These are phyloP conservation scores for Dermolepida albohirtum DNA, from an alignment of 2,888 invertebrate genomes.

Conservation along the genomic window DNA sequence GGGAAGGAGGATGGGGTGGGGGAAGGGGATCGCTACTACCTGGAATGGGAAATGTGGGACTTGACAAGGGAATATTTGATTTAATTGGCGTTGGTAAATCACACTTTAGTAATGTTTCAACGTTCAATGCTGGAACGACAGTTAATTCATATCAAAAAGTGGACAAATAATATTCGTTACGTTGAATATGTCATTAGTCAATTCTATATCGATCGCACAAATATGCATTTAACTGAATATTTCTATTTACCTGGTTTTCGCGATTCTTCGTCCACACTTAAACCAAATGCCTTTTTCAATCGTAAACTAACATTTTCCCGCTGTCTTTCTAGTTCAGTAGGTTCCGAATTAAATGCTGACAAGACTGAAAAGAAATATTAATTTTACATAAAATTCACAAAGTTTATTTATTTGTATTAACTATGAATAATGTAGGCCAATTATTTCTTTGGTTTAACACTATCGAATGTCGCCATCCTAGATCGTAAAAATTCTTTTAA, in stretches of 20 bases:
- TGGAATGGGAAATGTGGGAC: slow-evolving; percentile 60
- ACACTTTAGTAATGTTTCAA: slow-evolving; percentile 60
- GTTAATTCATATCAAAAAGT: neutral
- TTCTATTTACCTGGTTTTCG: slow-evolving; percentile 67
- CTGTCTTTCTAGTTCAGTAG: slow-evolving; percentile 86
- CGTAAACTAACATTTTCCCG: slow-evolving; percentile 90
- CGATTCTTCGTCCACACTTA: slow-evolving; percentile 76
- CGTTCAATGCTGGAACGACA: slow-evolving; percentile 57
- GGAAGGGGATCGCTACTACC: slow-evolving; percentile 53
- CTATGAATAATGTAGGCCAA: no score
- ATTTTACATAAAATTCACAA: no score
- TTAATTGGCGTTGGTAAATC: slow-evolving; percentile 57
- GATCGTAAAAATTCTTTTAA: no score
- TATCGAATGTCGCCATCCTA: no score
- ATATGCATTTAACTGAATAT: slow-evolving; percentile 6
- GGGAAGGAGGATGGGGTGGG: neutral
- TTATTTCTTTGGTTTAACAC: no score
- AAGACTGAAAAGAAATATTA: slow-evolving; percentile 62
- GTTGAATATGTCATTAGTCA: slow-evolving; percentile 13
- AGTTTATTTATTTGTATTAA: no score
- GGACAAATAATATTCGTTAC: neutral
- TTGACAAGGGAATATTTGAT: slow-evolving; percentile 52
- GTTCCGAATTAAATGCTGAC: slow-evolving; percentile 82
- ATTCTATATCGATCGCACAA: neutral
- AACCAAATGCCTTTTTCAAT: slow-evolving; percentile 83